Evolutionary conservation across 2,888 invertebrate species (phyloP).

Genomic region (Ornithoptera alexandrae): DNA sequence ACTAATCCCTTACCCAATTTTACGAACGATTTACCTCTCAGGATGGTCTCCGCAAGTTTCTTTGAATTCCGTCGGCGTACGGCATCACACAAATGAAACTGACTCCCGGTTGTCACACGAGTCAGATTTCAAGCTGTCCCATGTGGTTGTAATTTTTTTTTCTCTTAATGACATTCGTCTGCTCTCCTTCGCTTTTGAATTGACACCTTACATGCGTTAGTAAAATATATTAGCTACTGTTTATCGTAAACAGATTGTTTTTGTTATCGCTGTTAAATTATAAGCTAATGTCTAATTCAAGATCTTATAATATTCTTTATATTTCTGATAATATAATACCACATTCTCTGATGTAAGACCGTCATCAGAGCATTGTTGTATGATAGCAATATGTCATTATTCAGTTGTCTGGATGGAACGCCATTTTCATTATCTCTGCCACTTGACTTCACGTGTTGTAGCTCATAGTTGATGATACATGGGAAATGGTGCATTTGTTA

Average conservation of each 20-base stretch:
- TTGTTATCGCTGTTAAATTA: not conserved
- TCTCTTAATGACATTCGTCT: conserved; percentile 51
- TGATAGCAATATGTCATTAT: no score
- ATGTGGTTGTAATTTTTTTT: conserved; percentile 45
- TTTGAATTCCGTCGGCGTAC: conserved; percentile 53
- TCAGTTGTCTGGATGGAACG: no score
- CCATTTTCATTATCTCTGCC: no score
- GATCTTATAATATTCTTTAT: not conserved
- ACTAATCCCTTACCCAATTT: conserved; percentile 45
- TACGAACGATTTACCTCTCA: conserved; percentile 58
- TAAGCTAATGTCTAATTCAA: not conserved
- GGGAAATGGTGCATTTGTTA: no score
- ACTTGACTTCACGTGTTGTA: no score
- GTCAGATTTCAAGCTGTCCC: conserved; percentile 60
- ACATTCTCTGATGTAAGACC: no score
- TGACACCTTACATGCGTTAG: conserved; percentile 42
- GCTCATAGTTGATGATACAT: no score
- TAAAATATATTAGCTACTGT: conserved; percentile 53
- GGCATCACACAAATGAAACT: conserved; percentile 45
- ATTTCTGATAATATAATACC: no score
- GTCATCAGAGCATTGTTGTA: no score
- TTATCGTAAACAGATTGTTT: conserved; percentile 35
- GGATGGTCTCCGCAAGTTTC: conserved; percentile 55
- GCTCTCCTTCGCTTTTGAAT: conserved; percentile 44
- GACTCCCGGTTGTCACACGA: conserved; percentile 46